These are phyloP conservation scores for Drosophila bocqueti DNA, from an alignment of 1,140 invertebrate genomes.

Conservation along the genomic window DNA sequence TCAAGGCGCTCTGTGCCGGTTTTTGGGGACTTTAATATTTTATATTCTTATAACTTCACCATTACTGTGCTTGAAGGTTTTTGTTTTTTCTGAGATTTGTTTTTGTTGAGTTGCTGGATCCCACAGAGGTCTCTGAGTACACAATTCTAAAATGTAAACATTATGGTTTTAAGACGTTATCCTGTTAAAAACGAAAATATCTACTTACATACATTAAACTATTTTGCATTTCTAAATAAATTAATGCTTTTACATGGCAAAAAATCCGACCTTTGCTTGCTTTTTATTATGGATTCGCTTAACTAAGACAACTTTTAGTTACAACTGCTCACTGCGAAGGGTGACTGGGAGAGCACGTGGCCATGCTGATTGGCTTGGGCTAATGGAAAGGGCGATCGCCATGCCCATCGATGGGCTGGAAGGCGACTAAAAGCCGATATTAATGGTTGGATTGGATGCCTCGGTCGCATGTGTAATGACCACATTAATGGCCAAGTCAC, in stretches of 20 bases:
- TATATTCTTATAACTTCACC: constrained; percentile 4
- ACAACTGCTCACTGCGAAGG: too few relatives aligned
- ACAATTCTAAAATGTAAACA: neutral
- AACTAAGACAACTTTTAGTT: neutral
- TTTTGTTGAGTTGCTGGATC: neutral
- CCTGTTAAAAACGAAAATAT: too few relatives aligned
- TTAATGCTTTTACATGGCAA: too few relatives aligned
- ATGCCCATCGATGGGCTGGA: neutral
- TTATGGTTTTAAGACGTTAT: too few relatives aligned
- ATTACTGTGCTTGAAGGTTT: neutral
- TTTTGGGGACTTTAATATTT: constrained; percentile 25
- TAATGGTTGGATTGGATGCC: neutral
- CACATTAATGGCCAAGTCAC: constrained; percentile 99
- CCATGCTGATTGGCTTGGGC: neutral
- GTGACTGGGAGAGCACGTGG: too few relatives aligned
- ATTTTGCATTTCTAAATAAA: too few relatives aligned
- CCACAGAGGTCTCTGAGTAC: constrained; percentile 13
- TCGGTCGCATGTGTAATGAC: constrained; percentile 87
- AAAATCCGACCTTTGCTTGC: neutral
- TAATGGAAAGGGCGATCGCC: too few relatives aligned
- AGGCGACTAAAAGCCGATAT: neutral
- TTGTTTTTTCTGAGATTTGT: neutral
- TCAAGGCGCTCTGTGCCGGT: neutral
- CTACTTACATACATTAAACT: too few relatives aligned
- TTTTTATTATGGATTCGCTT: constrained; percentile 8